Conservation (phyloP, 2,888 invertebrate species). For the Drosophila helvetica region DNA sequence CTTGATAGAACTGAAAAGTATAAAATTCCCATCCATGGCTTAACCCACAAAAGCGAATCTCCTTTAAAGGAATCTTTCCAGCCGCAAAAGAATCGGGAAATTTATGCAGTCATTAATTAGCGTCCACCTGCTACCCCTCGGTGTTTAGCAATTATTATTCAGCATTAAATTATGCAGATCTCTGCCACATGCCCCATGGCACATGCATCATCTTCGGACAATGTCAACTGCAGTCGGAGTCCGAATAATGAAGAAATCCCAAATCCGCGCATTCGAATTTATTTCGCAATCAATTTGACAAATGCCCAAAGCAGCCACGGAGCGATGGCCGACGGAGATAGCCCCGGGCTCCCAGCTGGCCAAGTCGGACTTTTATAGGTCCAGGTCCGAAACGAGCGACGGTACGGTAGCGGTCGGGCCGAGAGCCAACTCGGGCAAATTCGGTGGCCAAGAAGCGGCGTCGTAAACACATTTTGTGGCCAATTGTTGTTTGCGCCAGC, state of each 20-base stretch:
- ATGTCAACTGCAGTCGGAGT: constrained; percentile 42
- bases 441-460: constrained; percentile 4
- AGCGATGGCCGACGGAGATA: constrained; percentile 39
- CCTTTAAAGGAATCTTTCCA: constrained; percentile 29
- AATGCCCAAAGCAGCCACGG: constrained; percentile 63
- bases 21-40: constrained; percentile 7
- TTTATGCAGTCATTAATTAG: constrained; percentile 49
- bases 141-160: constrained; percentile 62
- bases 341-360: constrained; percentile 24
- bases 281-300: constrained; percentile 78
- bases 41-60: constrained; percentile 28
- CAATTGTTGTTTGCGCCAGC: constrained; percentile 41
- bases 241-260: constrained; percentile 47
- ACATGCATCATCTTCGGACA: constrained; percentile 63
- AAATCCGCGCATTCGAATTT: constrained; percentile 56
- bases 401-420: not conserved
- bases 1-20: constrained; percentile 1
- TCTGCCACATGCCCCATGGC: constrained; percentile 36
- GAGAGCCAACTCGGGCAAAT: constrained; percentile 8
- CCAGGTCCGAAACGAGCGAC: constrained; percentile 46
- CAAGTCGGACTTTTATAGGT: constrained; percentile 31
- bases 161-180: constrained; percentile 74
- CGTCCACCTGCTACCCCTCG: constrained; percentile 2
- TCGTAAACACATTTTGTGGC: constrained; percentile 58
- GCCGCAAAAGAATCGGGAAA: constrained; percentile 15